Conservation (phyloP, 2,797 vertebrate species). For the Parauchenoglanis ngamensis region DNA sequence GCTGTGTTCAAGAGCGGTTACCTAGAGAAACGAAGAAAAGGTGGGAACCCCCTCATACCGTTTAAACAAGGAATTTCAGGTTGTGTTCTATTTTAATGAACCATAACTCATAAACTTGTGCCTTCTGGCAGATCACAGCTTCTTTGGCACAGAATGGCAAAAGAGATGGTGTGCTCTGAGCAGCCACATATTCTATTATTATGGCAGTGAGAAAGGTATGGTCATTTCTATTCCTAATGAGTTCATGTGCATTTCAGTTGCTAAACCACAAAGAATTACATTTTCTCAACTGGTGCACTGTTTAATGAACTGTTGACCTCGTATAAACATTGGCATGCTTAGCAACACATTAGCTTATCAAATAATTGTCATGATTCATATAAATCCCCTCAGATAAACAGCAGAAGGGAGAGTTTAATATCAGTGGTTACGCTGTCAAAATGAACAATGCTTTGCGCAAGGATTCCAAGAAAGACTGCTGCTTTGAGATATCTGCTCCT, state of each 20-base stretch:
- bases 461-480: constrained; percentile 95
- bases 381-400: constrained; percentile 88
- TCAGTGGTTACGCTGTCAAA: constrained; percentile 89
- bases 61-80: neutral
- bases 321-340: neutral
- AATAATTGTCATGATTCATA: neutral
- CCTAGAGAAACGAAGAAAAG: constrained; percentile 96
- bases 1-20: constrained; percentile 88
- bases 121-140: constrained; percentile 86
- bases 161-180: constrained; percentile 95
- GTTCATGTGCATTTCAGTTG: neutral
- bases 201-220: constrained; percentile 93
- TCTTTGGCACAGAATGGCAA: constrained; percentile 97
- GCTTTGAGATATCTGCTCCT: constrained; percentile 93
- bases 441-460: constrained; percentile 89
- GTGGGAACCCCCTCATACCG: constrained; percentile 65
- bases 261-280: neutral
- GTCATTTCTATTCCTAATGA: neutral
- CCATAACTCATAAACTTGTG: constrained; percentile 4
- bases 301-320: neutral
- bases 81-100: neutral
- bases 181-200: constrained; percentile 90
- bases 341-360: neutral
- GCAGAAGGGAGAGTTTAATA: constrained; percentile 95
- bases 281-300: neutral